Evolutionary conservation across 2,888 invertebrate species (phyloP), one percentile per base, ranked within the genome.

Genomic region (Agelastica alni): DNA sequence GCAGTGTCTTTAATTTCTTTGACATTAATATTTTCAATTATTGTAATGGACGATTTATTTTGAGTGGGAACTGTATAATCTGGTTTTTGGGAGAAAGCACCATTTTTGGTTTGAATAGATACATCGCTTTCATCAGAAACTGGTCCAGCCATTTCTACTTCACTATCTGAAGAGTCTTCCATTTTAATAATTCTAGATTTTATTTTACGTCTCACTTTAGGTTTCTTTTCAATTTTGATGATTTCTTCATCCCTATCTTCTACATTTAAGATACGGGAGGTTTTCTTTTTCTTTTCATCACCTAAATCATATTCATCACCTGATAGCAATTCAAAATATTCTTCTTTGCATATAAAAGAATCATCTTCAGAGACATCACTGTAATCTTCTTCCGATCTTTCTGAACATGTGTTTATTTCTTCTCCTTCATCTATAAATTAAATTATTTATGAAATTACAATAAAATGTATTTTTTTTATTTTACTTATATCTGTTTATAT

Each of bases 311-410:
- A 70, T 59, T 75, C 75, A 18, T 72, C 60, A 2, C 75, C 74
- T 17, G 75, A 70, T 18, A 75, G 60, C 16, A 75, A 51, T 48
- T 70, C 71, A 4, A 18, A 13, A n/a, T 53, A 46, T 30, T 68
- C 71, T 3, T 70, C 70, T 53, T 73, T 68, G 36, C 69, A 67
- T 43, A 73, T 67, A 49, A 74, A 74, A 1, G 74, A 72, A 59
- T 69, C 71, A 31, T 68, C 39, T 18, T 52, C 44, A n/a, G n/a
- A n/a, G n/a, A n/a, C n/a, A 43, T 66, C 69, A 44, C 70, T 67
- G 5, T 65, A 63, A 14, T 71, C 70, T 32, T 67, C 66, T 12
- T 56, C 43, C 16, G 62, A 63, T 4, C 54, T 49, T 48, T 68
- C 65, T 7, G 70, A 65, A 45, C 68, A 69, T 0, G 66, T 63